Base-by-base conservation (phyloP, 1,140 invertebrate genomes). In the Drosophila burlai region DNA sequence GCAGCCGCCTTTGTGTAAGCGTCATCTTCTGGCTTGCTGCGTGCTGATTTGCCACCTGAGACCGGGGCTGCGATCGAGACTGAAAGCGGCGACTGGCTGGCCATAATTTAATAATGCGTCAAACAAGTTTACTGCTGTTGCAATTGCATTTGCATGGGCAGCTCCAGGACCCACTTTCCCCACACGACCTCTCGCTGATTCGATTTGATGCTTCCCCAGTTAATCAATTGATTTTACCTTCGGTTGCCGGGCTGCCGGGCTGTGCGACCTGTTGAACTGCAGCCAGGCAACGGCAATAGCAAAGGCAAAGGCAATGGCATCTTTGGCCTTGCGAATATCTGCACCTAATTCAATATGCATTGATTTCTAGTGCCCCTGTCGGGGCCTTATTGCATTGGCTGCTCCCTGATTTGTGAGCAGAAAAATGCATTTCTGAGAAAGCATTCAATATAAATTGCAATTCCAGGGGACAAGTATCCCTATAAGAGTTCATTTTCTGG, bases 171-270 rank as follows among this genome's bases (percentile, higher is more conserved):
- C 8, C 29, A 31, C 29, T 61, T 46, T 18, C 21, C 29, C 40
- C 50, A 72, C 42, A 66, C 21, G 54, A 60, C 47, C 42, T 50
- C 18, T 54, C 62, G 40, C 42, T 67, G 64, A 78, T 52, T 68
- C 45, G 64, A 77, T 78, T 78, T 78, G 74, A 62, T 46, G 75
- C 52, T 45, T 21, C 26, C 55, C 49, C 46, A 57, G 75, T 67
- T 69, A 78, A 77, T 78, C 75, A 78, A 78, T 77, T 78, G 75
- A 78, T 78, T 77, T 77, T 65, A 59, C 65, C 75, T 54, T 57
- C 49, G 49, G 16, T 49, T 26, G 34, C 43, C 34, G 16, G 34
- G 31, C 16, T 55, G 18, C 52, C 29, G 9, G 3, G 10, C 50
- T n/a, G 21, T 38, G 16, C 21, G 34, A 54, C 47, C 47, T 68